Evolutionary conservation across 2,888 invertebrate species (phyloP).

Genomic region (Dryococelus australis): DNA sequence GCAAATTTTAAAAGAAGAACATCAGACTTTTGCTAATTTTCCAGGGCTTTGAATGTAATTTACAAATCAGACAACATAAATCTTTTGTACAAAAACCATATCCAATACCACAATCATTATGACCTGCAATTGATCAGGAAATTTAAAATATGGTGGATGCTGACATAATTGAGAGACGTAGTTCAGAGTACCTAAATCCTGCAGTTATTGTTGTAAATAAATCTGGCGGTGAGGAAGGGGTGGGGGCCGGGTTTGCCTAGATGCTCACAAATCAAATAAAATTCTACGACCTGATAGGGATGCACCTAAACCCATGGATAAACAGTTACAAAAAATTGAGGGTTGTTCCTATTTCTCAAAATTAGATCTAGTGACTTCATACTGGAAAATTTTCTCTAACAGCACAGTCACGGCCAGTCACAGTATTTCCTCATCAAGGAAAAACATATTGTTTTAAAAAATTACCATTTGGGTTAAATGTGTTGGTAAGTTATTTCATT

Average conservation of each 20-base stretch:
- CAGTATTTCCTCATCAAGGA: slow-evolving; percentile 47
- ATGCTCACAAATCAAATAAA: slow-evolving; percentile 52
- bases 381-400: slow-evolving; percentile 50
- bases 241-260: slow-evolving; percentile 51
- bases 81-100: slow-evolving; percentile 50
- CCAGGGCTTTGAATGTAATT: slow-evolving; percentile 46
- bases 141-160: slow-evolving; percentile 50
- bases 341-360: slow-evolving; percentile 42
- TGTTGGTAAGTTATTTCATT: slow-evolving; percentile 45
- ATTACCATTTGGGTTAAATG: slow-evolving; percentile 52
- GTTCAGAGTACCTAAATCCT: slow-evolving; percentile 52
- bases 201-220: slow-evolving; percentile 51
- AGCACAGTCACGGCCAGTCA: slow-evolving; percentile 44
- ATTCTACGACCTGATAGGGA: slow-evolving; percentile 52
- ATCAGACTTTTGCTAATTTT: not conserved
- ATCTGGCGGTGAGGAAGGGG: slow-evolving; percentile 44
- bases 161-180: slow-evolving; percentile 51
- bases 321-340: slow-evolving; percentile 47
- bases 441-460: slow-evolving; percentile 50
- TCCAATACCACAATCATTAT: slow-evolving; percentile 50
- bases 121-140: slow-evolving; percentile 49
- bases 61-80: slow-evolving; percentile 46
- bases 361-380: slow-evolving; percentile 49
- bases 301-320: slow-evolving; percentile 45
- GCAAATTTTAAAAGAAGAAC: not conserved